A percentile compares a stretch with the other conserved stretches of the same genome.
Conservation (phyloP, 2,888 invertebrate species). For the Torymus auratus region DNA sequence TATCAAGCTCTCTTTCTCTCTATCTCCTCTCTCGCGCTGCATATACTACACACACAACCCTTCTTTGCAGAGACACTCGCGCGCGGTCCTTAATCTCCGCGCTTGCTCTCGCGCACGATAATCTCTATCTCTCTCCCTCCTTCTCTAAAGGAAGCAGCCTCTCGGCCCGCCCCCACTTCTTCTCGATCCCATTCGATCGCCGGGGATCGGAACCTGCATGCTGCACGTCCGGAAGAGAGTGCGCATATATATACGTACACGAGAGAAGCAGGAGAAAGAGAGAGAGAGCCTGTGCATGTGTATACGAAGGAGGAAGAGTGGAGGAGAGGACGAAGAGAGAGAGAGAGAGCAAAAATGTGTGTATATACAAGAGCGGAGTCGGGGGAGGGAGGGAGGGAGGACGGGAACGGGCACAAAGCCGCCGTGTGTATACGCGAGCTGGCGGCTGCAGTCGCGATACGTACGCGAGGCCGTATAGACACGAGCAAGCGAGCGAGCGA, state of each 20-base stretch:
- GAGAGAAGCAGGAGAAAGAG: no score
- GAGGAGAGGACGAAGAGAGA: constrained; percentile 18
- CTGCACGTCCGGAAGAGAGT: background rate
- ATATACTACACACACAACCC: no score
- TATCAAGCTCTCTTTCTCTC: no score
- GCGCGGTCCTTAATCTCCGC: constrained; percentile 43
- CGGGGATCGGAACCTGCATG: constrained; percentile 34
- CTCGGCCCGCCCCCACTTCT: background rate
- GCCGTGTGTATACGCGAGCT: constrained; percentile 43
- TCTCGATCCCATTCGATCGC: constrained; percentile 19
- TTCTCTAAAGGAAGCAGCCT: constrained; percentile 7
- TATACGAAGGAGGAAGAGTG: constrained; percentile 2
- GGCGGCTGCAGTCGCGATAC: constrained; percentile 50
- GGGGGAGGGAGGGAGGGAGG: background rate
- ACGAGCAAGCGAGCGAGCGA: background rate
- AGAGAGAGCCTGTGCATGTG: no score
- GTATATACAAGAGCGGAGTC: background rate
- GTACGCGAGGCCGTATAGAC: constrained; percentile 42
- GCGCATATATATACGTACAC: background rate
- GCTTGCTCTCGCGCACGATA: constrained; percentile 25
- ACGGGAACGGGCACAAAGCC: constrained; percentile 38
- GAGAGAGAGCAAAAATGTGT: constrained; percentile 7
- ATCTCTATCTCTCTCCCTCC: constrained; percentile 36
- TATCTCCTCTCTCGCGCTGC: no score
- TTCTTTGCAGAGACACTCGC: no score